Conservation (phyloP, 2,113 vertebrate genomes). For the Calyptomena viridis region DNA sequence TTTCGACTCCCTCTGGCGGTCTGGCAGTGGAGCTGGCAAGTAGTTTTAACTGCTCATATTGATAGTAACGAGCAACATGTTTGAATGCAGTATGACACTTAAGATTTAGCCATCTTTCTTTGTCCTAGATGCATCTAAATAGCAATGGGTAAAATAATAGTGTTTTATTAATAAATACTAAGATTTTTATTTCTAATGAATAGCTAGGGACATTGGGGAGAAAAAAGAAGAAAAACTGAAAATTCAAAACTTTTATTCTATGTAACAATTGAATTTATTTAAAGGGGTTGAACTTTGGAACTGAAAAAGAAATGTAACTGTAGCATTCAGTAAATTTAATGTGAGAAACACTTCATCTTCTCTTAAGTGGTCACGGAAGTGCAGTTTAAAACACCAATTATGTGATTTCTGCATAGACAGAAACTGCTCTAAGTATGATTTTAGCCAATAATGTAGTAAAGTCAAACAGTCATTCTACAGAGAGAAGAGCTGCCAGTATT, state of each 20-base stretch:
- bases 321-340: neutral
- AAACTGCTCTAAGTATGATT: neutral
- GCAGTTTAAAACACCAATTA: neutral
- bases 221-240: neutral
- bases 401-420: neutral
- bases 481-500: neutral
- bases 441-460: neutral
- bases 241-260: neutral
- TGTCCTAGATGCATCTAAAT: neutral
- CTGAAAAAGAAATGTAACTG: neutral
- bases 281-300: neutral
- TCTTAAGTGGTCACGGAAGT: neutral
- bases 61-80: neutral
- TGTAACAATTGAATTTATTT: neutral
- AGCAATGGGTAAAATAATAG: neutral
- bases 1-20: constrained; percentile 56
- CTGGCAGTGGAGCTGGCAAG: neutral
- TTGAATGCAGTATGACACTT: neutral
- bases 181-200: neutral
- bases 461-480: neutral
- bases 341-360: neutral
- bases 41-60: neutral
- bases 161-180: neutral
- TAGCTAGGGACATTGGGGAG: neutral
- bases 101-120: neutral